A percentile compares a stretch with the other conserved stretches of the same genome.
These are phyloP conservation scores for Elephas maximus DNA, from an alignment of 2,113 vertebrate genomes.

Conservation along the genomic window DNA sequence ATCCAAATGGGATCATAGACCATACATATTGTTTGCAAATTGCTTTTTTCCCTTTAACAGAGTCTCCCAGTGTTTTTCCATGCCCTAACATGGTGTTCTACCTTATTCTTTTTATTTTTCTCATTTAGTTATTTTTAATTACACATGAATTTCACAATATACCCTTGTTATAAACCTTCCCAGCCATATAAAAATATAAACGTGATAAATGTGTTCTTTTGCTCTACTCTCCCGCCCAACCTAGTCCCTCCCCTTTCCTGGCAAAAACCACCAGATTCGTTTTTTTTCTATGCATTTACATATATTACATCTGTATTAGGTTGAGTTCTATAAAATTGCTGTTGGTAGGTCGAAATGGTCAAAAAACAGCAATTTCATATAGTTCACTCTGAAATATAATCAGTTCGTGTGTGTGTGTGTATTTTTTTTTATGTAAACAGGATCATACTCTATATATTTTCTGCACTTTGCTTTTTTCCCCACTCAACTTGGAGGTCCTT, in stretches of 20 bases:
- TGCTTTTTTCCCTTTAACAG: neutral
- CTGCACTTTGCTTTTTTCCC: neutral
- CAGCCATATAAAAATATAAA: neutral
- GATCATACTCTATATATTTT: neutral
- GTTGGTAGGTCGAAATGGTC: slow-evolving; percentile 1
- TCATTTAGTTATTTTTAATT: neutral
- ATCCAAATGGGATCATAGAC: neutral
- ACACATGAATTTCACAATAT: neutral
- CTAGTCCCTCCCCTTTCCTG: too few species aligned
- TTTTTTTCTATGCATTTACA: neutral
- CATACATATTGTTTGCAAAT: neutral
- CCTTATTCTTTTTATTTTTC: neutral
- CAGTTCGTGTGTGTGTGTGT: neutral
- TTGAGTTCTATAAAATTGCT: neutral
- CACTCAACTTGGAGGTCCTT: neutral
- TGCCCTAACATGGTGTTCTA: neutral
- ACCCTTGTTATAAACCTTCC: slow-evolving; percentile 6
- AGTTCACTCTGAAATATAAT: neutral
- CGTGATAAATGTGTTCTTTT: neutral
- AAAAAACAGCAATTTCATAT: neutral
- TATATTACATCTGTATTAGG: neutral
- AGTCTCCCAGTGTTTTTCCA: neutral
- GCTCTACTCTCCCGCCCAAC: neutral
- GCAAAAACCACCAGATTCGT: neutral
- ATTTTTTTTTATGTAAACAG: neutral